Percentiles rank a stretch among this genome's conserved stretches.
Evolutionary conservation across 2,113 vertebrate genomes (phyloP).

Genomic region (Oreochromis niloticus): DNA sequence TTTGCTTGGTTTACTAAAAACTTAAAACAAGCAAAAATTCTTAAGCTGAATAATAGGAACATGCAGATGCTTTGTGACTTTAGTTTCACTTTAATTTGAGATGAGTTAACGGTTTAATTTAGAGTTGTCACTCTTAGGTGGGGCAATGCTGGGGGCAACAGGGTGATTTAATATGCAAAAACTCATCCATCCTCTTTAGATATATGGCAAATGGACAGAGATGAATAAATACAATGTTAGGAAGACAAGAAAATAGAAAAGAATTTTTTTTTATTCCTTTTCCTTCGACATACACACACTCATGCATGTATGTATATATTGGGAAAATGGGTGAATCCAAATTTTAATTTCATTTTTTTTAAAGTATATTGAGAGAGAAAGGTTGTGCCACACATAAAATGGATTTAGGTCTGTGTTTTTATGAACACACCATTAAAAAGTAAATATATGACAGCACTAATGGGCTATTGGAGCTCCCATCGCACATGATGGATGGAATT

Average conservation of each 20-base stretch:
- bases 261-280: neutral
- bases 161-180: neutral
- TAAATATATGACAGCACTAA: slow-evolving; percentile 64
- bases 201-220: neutral
- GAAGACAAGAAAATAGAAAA: neutral
- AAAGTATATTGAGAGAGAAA: neutral
- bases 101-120: neutral
- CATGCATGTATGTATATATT: neutral
- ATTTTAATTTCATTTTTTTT: neutral
- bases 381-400: neutral
- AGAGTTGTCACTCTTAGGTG: neutral
- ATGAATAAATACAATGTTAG: neutral
- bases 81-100: neutral
- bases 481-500: slow-evolving; percentile 62
- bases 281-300: neutral
- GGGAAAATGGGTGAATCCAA: neutral
- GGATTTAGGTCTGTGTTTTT: slow-evolving; percentile 38
- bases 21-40: neutral
- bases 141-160: neutral
- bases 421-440: slow-evolving; percentile 53
- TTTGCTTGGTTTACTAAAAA: neutral
- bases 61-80: neutral
- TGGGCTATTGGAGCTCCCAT: slow-evolving; percentile 47
- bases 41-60: neutral
- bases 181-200: neutral